A percentile compares a stretch with the other conserved stretches of the same genome.
Evolutionary conservation across 2,797 vertebrate species (phyloP).

Genomic region (Cottoperca gobio): DNA sequence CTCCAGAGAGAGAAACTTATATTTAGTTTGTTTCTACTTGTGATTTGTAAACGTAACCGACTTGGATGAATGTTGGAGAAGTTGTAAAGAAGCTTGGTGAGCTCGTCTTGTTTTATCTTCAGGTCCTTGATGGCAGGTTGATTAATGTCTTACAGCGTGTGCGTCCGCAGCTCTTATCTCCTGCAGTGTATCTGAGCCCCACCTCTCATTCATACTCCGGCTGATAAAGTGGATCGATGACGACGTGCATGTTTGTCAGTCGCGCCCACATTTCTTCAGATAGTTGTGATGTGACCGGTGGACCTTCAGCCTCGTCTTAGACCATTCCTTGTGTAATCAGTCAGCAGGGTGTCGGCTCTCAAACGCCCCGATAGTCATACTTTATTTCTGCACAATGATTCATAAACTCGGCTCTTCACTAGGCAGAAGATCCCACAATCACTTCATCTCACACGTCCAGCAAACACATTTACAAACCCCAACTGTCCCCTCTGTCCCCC

Average conservation of each 20-base stretch:
- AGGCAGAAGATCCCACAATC: neutral
- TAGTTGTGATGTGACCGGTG: conserved; percentile 12
- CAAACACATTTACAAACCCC: too few relatives aligned
- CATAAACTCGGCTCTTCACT: neutral
- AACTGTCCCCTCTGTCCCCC: too few relatives aligned
- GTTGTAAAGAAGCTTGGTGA: neutral
- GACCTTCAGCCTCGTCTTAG: neutral
- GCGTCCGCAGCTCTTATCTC: conserved; percentile 43
- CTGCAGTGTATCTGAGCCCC: neutral
- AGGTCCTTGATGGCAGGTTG: too few relatives aligned
- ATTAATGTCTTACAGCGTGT: neutral
- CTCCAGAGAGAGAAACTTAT: too few relatives aligned
- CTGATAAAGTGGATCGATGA: neutral
- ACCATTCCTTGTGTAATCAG: too few relatives aligned
- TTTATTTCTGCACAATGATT: neutral
- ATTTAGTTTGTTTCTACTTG: neutral
- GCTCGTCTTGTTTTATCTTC: too few relatives aligned
- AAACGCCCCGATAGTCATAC: neutral
- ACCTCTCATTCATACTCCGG: neutral
- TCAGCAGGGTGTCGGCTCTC: neutral
- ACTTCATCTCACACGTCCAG: too few relatives aligned
- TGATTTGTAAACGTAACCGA: neutral
- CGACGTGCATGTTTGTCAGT: neutral
- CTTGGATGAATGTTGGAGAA: neutral
- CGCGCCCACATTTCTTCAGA: conserved; percentile 48